These are phyloP conservation scores for Zaprionus camerounensis DNA, from an alignment of 1,140 invertebrate species.

Conservation along the genomic window DNA sequence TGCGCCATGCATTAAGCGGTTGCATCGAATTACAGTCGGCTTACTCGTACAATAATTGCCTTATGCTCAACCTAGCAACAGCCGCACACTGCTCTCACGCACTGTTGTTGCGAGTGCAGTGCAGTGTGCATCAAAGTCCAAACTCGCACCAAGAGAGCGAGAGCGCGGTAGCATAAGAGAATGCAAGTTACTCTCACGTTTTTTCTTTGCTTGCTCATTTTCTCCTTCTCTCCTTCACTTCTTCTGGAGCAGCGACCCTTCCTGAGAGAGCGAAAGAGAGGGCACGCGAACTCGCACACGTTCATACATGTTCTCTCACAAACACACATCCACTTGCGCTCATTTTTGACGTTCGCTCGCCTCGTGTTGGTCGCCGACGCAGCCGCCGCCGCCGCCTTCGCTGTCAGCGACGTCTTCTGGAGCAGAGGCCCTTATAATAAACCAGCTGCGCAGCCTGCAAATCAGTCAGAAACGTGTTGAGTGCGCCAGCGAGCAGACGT, in stretches of 20 bases:
- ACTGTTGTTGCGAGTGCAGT: conserved; percentile 35
- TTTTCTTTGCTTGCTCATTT: not conserved
- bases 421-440: conserved; percentile 57
- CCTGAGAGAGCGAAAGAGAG: not conserved
- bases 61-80: conserved; percentile 1
- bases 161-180: not conserved
- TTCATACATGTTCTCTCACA: not conserved
- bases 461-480: conserved; percentile 60
- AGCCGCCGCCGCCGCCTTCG: not conserved
- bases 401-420: conserved; percentile 23
- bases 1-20: not conserved
- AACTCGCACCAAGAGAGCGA: conserved; percentile 16
- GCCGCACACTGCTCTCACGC: conserved; percentile 14
- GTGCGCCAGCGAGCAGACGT: conserved; percentile 58
- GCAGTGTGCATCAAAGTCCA: conserved; percentile 41
- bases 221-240: not conserved
- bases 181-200: not conserved
- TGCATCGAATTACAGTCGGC: not conserved
- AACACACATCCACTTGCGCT: not conserved
- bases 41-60: not conserved
- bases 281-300: conserved; percentile 1
- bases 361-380: conserved; percentile 14
- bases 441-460: conserved; percentile 68
- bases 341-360: conserved; percentile 15
- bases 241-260: conserved; percentile 5